Percentiles rank a stretch among this genome's conserved stretches.
Conservation (phyloP, 2,888 invertebrate species). For the Lithophane socia region DNA sequence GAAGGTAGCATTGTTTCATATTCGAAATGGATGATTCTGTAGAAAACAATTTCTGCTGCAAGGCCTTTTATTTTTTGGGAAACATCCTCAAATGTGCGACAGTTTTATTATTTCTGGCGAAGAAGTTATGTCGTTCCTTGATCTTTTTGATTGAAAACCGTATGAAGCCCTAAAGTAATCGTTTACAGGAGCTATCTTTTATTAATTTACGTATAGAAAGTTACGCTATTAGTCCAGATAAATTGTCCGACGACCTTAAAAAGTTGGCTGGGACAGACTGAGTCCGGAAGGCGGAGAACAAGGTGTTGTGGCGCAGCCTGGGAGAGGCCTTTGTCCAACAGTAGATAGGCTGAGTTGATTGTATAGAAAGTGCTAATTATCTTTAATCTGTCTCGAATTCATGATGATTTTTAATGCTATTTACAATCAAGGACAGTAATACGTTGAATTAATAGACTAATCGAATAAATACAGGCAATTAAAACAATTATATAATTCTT, state of each 20-base stretch:
- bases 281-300: no score
- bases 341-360: no score
- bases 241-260: no score
- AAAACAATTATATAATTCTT: constrained; percentile 9
- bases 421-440: not conserved
- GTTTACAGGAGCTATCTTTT: not conserved
- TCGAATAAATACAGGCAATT: not conserved
- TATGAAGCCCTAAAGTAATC: not conserved
- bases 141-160: not conserved
- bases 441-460: not conserved
- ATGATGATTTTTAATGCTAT: not conserved
- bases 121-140: not conserved
- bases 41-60: no score
- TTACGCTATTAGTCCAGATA: no score
- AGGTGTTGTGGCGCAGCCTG: no score
- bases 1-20: not conserved
- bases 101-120: no score
- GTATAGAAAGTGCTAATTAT: not conserved
- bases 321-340: no score
- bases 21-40: not conserved
- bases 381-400: not conserved
- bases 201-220: not conserved
- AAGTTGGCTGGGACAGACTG: no score
- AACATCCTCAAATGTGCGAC: no score
- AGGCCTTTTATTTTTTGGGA: no score